These are phyloP conservation scores for Xylota sylvarum DNA, from an alignment of 2,888 invertebrate species.

Conservation along the genomic window DNA sequence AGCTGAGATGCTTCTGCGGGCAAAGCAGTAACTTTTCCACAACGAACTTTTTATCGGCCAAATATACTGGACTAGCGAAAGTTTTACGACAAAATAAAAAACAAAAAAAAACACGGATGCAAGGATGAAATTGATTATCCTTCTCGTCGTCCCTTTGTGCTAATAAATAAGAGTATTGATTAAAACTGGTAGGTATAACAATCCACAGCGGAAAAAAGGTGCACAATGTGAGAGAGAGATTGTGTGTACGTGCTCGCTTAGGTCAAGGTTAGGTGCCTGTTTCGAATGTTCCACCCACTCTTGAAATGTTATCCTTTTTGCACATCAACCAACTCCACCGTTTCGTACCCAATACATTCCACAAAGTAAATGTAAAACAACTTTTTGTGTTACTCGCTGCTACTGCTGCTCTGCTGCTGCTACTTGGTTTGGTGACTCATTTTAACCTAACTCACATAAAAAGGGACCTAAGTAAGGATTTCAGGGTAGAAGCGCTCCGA, in stretches of 20 bases:
- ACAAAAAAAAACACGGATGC: constrained; percentile 5
- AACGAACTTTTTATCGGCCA: constrained; percentile 11
- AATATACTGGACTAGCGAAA: neutral
- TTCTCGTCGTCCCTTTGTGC: constrained; percentile 23
- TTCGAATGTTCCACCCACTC: constrained; percentile 12
- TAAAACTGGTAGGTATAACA: constrained; percentile 17
- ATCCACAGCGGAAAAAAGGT: neutral
- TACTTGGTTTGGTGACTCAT: constrained; percentile 28
- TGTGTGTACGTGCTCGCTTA: constrained; percentile 13
- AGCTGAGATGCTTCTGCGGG: constrained; percentile 13
- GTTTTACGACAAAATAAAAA: constrained; percentile 17
- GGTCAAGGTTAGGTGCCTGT: constrained; percentile 40
- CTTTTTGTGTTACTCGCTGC: constrained; percentile 20
- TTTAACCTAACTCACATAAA: constrained; percentile 21
- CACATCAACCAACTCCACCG: neutral
- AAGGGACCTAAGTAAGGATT: constrained; percentile 19
- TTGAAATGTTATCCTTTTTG: constrained; percentile 22
- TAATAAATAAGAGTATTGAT: constrained; percentile 46
- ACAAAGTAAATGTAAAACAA: constrained; percentile 35
- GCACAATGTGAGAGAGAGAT: neutral
- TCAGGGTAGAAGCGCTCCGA: neutral
- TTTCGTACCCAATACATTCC: constrained; percentile 3
- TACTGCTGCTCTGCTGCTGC: constrained; percentile 5
- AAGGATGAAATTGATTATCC: constrained; percentile 43
- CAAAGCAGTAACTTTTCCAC: constrained; percentile 17